Conservation (phyloP, 1,140 invertebrate genomes). For the Cydia splendana region DNA sequence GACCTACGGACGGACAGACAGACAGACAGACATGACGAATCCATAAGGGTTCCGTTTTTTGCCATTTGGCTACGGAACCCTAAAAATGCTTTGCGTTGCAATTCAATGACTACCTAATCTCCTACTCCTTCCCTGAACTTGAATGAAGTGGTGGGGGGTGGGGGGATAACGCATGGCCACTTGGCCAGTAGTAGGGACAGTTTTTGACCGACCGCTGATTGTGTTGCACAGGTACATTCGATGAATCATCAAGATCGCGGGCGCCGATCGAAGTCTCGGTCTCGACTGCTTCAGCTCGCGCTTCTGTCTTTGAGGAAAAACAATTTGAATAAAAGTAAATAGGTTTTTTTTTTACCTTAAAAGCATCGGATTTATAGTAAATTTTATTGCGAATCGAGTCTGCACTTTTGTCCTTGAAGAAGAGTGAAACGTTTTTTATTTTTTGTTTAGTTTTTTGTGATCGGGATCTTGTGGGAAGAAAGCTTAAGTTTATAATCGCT, state of each 20-base stretch:
- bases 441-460: background rate
- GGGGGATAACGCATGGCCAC: background rate
- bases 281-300: background rate
- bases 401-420: background rate
- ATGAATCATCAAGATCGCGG: background rate
- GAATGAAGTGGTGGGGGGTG: slow-evolving; percentile 1
- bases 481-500: no score
- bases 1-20: no score
- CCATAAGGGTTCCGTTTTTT: no score
- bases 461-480: no score
- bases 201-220: background rate
- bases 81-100: background rate
- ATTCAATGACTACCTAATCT: background rate
- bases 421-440: background rate
- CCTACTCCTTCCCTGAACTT: background rate
- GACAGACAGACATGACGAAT: no score
- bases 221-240: background rate
- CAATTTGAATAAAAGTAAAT: background rate
- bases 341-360: background rate
- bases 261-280: background rate
- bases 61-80: no score
- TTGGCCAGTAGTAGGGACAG: background rate
- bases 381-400: background rate
- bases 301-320: background rate
- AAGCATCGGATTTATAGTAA: background rate